Evolutionary conservation across 2,797 vertebrate genomes (phyloP).

Genomic region (Cottoperca gobio): DNA sequence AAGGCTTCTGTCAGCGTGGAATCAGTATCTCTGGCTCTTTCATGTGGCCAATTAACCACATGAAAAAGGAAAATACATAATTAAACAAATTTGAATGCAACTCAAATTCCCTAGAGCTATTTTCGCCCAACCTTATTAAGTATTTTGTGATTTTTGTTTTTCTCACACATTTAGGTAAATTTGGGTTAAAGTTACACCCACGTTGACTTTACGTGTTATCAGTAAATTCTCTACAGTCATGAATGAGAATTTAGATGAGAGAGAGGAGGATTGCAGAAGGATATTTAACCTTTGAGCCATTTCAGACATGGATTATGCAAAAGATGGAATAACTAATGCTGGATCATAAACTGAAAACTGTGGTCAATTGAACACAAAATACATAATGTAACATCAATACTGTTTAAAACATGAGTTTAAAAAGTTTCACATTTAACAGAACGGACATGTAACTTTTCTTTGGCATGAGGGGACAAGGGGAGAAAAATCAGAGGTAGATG

Average conservation of each 20-base stretch:
- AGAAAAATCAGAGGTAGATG: conserved; percentile 39
- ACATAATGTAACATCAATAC: conserved; percentile 1
- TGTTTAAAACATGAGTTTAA: conserved; percentile 15
- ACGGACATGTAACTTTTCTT: conserved; percentile 31
- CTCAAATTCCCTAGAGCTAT: conserved; percentile 40
- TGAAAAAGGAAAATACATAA: conserved; percentile 62
- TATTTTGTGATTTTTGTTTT: conserved; percentile 51
- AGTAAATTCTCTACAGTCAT: conserved; percentile 7
- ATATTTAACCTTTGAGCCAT: conserved; percentile 53
- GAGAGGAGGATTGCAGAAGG: background rate
- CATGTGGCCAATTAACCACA: conserved; percentile 69
- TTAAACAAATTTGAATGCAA: conserved; percentile 64
- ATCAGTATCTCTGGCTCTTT: conserved; percentile 55
- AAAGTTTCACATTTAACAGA: conserved; percentile 20
- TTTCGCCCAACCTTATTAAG: conserved; percentile 48
- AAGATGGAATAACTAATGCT: conserved; percentile 26
- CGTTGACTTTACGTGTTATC: conserved; percentile 20
- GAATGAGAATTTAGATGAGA: conserved; percentile 36
- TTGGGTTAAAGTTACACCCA: conserved; percentile 20
- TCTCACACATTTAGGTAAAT: conserved; percentile 54
- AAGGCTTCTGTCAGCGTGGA: conserved; percentile 31
- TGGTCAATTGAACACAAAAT: conserved; percentile 9
- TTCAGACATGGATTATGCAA: conserved; percentile 52
- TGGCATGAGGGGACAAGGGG: conserved; percentile 15
- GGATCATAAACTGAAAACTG: conserved; percentile 28